Conservation (phyloP, 1,140 invertebrate genomes). For the Drusus annulatus region DNA sequence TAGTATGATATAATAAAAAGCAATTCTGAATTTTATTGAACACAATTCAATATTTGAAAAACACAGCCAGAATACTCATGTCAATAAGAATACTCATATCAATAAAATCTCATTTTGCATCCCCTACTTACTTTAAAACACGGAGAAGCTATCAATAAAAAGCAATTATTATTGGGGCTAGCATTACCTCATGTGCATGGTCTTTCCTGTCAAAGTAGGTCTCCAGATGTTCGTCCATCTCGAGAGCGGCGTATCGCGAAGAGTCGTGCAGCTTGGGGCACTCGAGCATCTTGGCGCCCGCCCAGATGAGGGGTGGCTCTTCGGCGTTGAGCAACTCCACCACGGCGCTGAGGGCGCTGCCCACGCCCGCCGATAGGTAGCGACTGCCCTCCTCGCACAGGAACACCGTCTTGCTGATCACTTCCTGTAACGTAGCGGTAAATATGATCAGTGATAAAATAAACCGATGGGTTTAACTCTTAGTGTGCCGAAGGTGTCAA, state of each 20-base stretch:
- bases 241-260: slow-evolving; percentile 91
- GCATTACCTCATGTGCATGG: slow-evolving; percentile 86
- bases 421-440: slow-evolving; percentile 61
- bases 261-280: slow-evolving; percentile 80
- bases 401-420: slow-evolving; percentile 66
- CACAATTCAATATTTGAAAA: too few relatives aligned
- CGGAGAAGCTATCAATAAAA: too few relatives aligned
- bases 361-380: slow-evolving; percentile 53
- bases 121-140: too few relatives aligned
- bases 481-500: too few relatives aligned
- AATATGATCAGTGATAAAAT: too few relatives aligned
- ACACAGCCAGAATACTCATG: too few relatives aligned
- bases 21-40: too few relatives aligned
- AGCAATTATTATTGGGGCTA: too few relatives aligned
- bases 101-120: too few relatives aligned
- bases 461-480: too few relatives aligned
- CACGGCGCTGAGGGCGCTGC: slow-evolving; percentile 62
- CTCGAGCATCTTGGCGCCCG: slow-evolving; percentile 76
- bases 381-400: slow-evolving; percentile 63
- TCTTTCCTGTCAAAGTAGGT: slow-evolving; percentile 94
- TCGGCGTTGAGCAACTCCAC: slow-evolving; percentile 67
- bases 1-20: too few relatives aligned
- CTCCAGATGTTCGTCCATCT: slow-evolving; percentile 95
- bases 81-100: too few relatives aligned
- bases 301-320: slow-evolving; percentile 84